Evolutionary conservation across 92 coral and sea anemone genomes (phyloP).

Genomic region (Porites cylindrica): DNA sequence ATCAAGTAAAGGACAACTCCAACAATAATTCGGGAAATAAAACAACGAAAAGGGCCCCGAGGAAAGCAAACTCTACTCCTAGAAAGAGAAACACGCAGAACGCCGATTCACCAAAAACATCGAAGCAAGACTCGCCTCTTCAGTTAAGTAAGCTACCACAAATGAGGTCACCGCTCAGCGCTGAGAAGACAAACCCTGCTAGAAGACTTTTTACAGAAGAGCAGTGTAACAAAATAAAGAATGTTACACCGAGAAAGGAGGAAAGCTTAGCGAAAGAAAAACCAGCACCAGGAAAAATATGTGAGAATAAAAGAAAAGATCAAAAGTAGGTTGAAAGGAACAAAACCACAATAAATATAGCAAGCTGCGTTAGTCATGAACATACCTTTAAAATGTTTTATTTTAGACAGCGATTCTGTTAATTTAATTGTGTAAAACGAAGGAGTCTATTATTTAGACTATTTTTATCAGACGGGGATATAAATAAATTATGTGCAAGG

Average conservation of each 20-base stretch:
- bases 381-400: background rate
- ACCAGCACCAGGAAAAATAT: background rate
- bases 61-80: slow-evolving; percentile 19
- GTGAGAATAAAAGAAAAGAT: slow-evolving; percentile 5
- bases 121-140: background rate
- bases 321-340: background rate
- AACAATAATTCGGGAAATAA: background rate
- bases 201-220: background rate
- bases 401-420: background rate
- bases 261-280: background rate
- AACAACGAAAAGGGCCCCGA: slow-evolving; percentile 1
- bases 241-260: background rate
- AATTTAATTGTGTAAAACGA: background rate
- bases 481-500: background rate
- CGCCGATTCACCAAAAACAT: background rate
- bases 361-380: background rate
- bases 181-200: background rate
- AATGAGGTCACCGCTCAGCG: slow-evolving; percentile 4
- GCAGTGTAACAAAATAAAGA: background rate
- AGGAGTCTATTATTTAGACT: background rate
- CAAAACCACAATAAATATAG: background rate
- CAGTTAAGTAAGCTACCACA: background rate
- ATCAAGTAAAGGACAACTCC: slow-evolving; percentile 54
- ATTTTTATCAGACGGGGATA: background rate
- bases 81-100: slow-evolving; percentile 17